These are phyloP conservation scores for Dicycla oo DNA, from an alignment of 2,888 invertebrate species.

Conservation along the genomic window DNA sequence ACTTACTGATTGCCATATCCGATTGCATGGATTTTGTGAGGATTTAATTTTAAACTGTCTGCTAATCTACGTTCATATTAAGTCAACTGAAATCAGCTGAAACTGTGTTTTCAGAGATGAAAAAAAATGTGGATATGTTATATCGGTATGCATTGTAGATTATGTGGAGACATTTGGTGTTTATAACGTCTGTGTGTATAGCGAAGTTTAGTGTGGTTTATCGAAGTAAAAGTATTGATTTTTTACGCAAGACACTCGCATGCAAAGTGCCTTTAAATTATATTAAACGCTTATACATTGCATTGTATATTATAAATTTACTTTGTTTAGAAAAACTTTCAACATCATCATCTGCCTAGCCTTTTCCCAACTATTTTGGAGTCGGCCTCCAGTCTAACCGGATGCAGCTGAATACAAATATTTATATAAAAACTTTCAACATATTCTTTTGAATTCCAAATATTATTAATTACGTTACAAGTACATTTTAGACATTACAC, in stretches of 20 bases:
- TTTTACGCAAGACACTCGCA: too few relatives aligned
- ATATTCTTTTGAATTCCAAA: background rate
- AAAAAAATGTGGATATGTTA: conserved; percentile 2
- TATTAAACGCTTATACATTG: too few relatives aligned
- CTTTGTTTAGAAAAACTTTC: background rate
- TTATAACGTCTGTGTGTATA: background rate
- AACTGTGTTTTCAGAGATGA: conserved; percentile 17
- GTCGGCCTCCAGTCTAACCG: background rate
- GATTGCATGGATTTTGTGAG: conserved; percentile 38
- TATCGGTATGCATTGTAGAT: conserved; percentile 1
- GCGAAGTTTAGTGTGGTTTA: background rate
- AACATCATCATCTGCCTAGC: too few relatives aligned
- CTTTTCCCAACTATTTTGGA: background rate
- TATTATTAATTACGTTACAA: background rate
- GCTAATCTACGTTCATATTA: conserved; percentile 45
- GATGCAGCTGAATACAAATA: background rate
- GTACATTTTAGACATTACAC: background rate
- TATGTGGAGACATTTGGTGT: background rate
- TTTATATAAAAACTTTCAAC: background rate
- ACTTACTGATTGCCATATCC: conserved; percentile 45
- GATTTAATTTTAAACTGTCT: conserved; percentile 47
- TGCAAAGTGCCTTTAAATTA: too few relatives aligned
- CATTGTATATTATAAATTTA: background rate
- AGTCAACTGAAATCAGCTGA: conserved; percentile 35
- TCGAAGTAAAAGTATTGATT: background rate